Base-by-base conservation (phyloP, 1,140 invertebrate species). In the Drosophila ficusphila region DNA sequence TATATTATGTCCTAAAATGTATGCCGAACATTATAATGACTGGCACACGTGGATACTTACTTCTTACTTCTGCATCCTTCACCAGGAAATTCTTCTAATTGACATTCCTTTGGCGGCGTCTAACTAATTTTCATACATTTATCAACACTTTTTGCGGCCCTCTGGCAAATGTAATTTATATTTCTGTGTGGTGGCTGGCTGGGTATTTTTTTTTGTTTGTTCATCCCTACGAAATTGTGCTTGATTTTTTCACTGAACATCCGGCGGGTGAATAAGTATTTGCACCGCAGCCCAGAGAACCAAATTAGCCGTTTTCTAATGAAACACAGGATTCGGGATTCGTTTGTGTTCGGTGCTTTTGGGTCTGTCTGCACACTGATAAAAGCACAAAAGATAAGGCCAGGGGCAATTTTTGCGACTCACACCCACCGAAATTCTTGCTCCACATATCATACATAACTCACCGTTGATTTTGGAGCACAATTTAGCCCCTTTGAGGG, bases 371-470 rank as follows among this genome's bases (percentile, higher is more conserved):
- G 69, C 39, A 3, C 2, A 9, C 64, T 62, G 79, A 83, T 83
- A 83, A 78, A 79, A 65, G 74, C 31, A 72, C 69, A 78, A 85
- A 67, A 61, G 65, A 75, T 75, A 67, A 39, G 5, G 79, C 79
- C 79, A 11, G 7, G 36, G 81, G 79, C 75, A 52, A 54, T 33
- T 58, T 60, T 76, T 34, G 21, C 31, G 18, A 68, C 19, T 34
- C 18, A 49, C 19, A 18, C 27, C 25, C 25, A 2, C 25, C 3
- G 34, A 7, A 0, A 3, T 6, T 11, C 34, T 11, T 29, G 9
- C 27, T 8, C 33, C 25, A 46, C 56, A 62, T 60, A 46, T 61
- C 44, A 46, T 44, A 60, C 51, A 81, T 61, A 72, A 51, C 53
- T 64, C 51, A 31, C 47, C 18, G 62, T 49, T 79, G 47, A 75